These are phyloP conservation scores for Melanophora roralis DNA, from an alignment of 2,888 invertebrate species.

Conservation along the genomic window DNA sequence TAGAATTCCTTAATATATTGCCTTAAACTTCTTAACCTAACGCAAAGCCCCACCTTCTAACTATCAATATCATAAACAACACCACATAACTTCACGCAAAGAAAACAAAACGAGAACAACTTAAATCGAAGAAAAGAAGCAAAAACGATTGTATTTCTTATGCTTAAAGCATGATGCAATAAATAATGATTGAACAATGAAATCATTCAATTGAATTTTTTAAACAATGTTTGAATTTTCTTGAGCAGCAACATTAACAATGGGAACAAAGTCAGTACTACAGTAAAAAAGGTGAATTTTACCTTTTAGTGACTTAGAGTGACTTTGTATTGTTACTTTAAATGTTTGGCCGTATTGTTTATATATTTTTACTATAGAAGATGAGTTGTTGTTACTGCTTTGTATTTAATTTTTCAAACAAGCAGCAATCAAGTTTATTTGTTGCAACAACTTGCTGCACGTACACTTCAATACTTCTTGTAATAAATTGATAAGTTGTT, in stretches of 20 bases:
- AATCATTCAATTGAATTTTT: slow-evolving; percentile 60
- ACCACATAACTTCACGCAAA: background rate
- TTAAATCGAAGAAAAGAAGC: background rate
- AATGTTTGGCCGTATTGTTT: slow-evolving; percentile 32
- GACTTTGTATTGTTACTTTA: slow-evolving; percentile 23
- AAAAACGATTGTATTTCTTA: slow-evolving; percentile 33
- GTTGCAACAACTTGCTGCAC: slow-evolving; percentile 17
- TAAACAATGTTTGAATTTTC: slow-evolving; percentile 7
- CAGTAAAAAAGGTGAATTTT: slow-evolving; percentile 19
- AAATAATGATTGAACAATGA: slow-evolving; percentile 44
- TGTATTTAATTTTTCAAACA: slow-evolving; percentile 13
- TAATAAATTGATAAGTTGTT: slow-evolving; percentile 51
- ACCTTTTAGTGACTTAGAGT: slow-evolving; percentile 55
- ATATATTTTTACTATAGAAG: background rate
- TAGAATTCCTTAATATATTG: too few species aligned
- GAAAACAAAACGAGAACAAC: background rate
- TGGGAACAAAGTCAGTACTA: slow-evolving; percentile 3
- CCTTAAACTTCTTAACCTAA: background rate
- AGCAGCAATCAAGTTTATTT: slow-evolving; percentile 55
- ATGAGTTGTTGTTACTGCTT: background rate
- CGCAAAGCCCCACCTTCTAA: too few species aligned
- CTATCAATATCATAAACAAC: background rate
- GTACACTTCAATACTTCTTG: slow-evolving; percentile 8
- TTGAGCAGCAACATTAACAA: background rate
- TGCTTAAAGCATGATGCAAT: slow-evolving; percentile 32